Conservation (phyloP, 2,113 vertebrate species). For the Anarhynchus alexandrinus region DNA sequence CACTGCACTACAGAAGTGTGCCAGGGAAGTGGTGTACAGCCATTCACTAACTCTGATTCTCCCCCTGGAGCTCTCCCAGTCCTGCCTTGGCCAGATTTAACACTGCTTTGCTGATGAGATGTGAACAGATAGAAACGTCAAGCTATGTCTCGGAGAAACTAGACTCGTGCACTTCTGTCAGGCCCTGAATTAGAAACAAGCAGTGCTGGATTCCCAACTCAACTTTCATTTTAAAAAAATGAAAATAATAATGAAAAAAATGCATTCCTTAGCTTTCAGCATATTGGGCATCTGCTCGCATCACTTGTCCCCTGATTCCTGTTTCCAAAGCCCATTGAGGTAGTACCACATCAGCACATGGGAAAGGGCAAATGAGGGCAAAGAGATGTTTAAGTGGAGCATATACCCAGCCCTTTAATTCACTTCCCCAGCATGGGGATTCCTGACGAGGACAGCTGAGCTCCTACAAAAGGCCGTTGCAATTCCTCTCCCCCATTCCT, state of each 20-base stretch:
- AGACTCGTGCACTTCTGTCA: neutral
- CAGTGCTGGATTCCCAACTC: neutral
- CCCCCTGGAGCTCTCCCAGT: neutral
- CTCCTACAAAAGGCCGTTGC: neutral
- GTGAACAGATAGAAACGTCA: conserved; percentile 5
- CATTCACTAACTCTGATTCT: neutral
- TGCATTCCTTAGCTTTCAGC: neutral
- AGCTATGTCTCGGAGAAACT: neutral
- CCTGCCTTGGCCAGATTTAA: neutral
- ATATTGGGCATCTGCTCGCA: neutral
- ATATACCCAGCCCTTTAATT: neutral
- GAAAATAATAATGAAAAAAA: neutral
- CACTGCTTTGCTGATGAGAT: neutral
- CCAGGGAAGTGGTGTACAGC: neutral
- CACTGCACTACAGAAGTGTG: neutral
- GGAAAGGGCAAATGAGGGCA: neutral
- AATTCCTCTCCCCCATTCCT: neutral
- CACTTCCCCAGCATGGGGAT: neutral
- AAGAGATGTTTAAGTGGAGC: neutral
- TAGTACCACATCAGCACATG: neutral
- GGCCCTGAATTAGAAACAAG: neutral
- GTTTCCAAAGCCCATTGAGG: neutral
- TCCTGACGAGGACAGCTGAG: neutral
- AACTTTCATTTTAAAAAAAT: neutral
- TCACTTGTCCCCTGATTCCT: neutral